Evolutionary conservation across 2,888 invertebrate genomes (phyloP).

Genomic region (Parnassius mnemosyne): DNA sequence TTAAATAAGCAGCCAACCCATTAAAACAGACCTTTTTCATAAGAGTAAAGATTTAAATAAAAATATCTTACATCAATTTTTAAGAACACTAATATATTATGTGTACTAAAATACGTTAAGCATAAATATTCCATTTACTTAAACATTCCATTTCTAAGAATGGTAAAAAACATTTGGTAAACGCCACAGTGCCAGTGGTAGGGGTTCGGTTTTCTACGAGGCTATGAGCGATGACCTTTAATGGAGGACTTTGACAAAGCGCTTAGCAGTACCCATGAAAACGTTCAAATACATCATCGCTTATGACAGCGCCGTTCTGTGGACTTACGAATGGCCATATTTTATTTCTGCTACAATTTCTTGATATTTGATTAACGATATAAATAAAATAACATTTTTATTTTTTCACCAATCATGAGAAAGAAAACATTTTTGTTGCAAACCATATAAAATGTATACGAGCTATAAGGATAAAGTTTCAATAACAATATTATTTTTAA

Average conservation of each 20-base stretch:
- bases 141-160: conserved; percentile 9
- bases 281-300: conserved; percentile 78
- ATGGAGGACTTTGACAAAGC: conserved; percentile 77
- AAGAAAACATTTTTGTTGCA: no score
- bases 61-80: no score
- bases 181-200: conserved; percentile 28
- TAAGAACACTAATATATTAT: no score
- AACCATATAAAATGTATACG: no score
- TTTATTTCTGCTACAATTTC: conserved; percentile 72
- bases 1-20: no score
- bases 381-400: conserved; percentile 2
- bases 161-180: conserved; percentile 22
- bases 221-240: conserved; percentile 74
- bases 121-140: background rate
- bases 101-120: no score
- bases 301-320: conserved; percentile 69
- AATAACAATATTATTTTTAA: background rate
- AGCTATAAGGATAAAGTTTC: no score
- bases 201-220: conserved; percentile 31
- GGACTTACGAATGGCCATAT: conserved; percentile 72
- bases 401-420: background rate
- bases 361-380: conserved; percentile 73
- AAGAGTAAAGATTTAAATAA: no score
- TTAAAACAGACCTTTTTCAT: no score
- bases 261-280: conserved; percentile 70